These are phyloP conservation scores for Pteria penguin DNA, from an alignment of 2,888 invertebrate genomes.

Conservation along the genomic window DNA sequence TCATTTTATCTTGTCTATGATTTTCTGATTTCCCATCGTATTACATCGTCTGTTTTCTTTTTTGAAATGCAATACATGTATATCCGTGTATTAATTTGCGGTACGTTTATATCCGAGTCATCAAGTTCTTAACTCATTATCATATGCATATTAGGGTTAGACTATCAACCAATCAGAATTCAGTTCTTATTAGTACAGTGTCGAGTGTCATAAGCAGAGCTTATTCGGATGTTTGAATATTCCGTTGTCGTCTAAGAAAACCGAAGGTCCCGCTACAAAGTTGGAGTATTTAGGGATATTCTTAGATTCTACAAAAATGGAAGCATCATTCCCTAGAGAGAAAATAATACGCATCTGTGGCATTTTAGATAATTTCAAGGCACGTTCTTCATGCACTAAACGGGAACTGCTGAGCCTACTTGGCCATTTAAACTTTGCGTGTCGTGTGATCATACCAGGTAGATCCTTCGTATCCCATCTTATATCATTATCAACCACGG, in stretches of 20 bases:
- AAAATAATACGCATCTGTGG: slow-evolving; percentile 34
- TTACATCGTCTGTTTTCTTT: too few species aligned
- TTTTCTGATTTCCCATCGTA: too few species aligned
- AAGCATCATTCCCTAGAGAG: slow-evolving; percentile 29
- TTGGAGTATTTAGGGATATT: slow-evolving; percentile 35
- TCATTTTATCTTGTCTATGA: too few species aligned
- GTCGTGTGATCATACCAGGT: slow-evolving; percentile 29
- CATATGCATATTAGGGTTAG: too few species aligned
- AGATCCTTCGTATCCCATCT: slow-evolving; percentile 37
- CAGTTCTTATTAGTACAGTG: too few species aligned
- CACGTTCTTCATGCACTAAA: slow-evolving; percentile 27
- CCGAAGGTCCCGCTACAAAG: slow-evolving; percentile 12
- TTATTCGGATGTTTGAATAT: slow-evolving; percentile 27
- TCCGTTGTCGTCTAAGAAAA: slow-evolving; percentile 25
- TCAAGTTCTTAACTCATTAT: too few species aligned
- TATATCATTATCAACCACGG: slow-evolving; percentile 28
- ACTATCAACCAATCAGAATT: too few species aligned
- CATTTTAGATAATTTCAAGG: slow-evolving; percentile 11
- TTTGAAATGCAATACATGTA: too few species aligned
- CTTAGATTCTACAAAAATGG: slow-evolving; percentile 26
- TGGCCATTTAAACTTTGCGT: slow-evolving; percentile 43
- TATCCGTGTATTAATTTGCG: too few species aligned
- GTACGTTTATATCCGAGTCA: too few species aligned
- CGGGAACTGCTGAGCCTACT: slow-evolving; percentile 24
- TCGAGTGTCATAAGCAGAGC: too few species aligned